Evolutionary conservation across 2,888 invertebrate species (phyloP).

Genomic region (Aleiodes testaceus): DNA sequence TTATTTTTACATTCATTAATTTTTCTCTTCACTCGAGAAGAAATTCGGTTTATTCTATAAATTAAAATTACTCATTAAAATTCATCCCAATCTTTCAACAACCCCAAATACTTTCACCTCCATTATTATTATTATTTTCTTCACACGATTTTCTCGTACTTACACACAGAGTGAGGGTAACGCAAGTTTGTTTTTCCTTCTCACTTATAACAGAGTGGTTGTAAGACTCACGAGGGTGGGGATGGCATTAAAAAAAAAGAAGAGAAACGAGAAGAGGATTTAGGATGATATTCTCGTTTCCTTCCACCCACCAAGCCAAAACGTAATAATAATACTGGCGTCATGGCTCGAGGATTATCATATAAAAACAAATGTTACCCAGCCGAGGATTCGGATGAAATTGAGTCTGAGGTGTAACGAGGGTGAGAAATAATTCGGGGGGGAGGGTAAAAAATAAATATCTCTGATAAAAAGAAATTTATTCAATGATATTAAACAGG

Average conservation of each 20-base stretch:
- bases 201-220: conserved; percentile 24
- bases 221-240: conserved; percentile 12
- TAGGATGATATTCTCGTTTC: conserved; percentile 34
- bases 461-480: too few species aligned
- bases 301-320: conserved; percentile 31
- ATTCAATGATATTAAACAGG: too few species aligned
- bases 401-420: conserved; percentile 46
- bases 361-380: conserved; percentile 57
- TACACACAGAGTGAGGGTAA: conserved; percentile 27
- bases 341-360: conserved; percentile 55
- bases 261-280: conserved; percentile 42
- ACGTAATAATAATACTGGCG: conserved; percentile 56
- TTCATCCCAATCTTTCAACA: background rate
- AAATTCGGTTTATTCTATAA: too few species aligned
- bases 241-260: conserved; percentile 29
- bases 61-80: conserved; percentile 8
- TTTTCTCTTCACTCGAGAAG: too few species aligned
- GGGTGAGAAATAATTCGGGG: conserved; percentile 37
- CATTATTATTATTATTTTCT: conserved; percentile 36
- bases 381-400: conserved; percentile 46
- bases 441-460: conserved; percentile 17
- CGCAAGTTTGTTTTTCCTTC: conserved; percentile 31
- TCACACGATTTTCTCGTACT: conserved; percentile 35
- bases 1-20: too few species aligned
- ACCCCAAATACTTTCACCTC: too few species aligned